Base-by-base conservation (phyloP, 2,888 invertebrate genomes). In the Crossocerus cetratus region DNA sequence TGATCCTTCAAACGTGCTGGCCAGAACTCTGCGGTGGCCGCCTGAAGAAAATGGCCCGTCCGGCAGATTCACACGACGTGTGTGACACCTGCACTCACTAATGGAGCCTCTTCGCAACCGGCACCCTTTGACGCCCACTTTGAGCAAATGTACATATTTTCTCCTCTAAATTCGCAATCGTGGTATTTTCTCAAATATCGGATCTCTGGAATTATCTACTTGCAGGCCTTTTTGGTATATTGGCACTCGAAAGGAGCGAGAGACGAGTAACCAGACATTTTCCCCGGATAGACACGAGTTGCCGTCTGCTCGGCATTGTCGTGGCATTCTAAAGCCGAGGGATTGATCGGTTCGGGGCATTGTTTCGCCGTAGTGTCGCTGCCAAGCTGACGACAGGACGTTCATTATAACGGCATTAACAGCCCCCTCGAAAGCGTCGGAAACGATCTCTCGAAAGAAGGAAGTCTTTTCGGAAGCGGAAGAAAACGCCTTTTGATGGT, bases 341-440 rank as follows among this genome's bases (percentile, higher is more conserved):
- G 62, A 76, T 71, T 71, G 76, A 76, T 76, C 76, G 74, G 18
- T 14, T n/a, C 21, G 42, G 43, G 53, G 66, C 65, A 76, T 76
- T 76, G 76, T 76, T 65, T 67, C 69, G 49, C 60, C 45, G 18
- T 14, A 53, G 65, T 66, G 65, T 64, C 76, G 64, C 45, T 61
- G 75, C 70, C 75, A 75, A 67, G 70, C 71, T 58, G 32, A 18
- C 20, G 44, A 32, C 32, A 32, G 21, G 20, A 67, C 64, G 66
- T 75, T 76, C 75, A 76, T 76, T 76, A 75, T 67, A 58, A 66
- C 54, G 64, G 76, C 59, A 75, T 76, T 76, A 76, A 64, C 64
- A 66, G 49, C 60, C 43, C 64, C 58, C 64, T 67, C 57, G 32
- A 71, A 56, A 32, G 68, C 21, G 44, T 32, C 32, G 59, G 58